Base-by-base conservation (phyloP, 2,797 vertebrate genomes). In the Limosa lapponica region DNA sequence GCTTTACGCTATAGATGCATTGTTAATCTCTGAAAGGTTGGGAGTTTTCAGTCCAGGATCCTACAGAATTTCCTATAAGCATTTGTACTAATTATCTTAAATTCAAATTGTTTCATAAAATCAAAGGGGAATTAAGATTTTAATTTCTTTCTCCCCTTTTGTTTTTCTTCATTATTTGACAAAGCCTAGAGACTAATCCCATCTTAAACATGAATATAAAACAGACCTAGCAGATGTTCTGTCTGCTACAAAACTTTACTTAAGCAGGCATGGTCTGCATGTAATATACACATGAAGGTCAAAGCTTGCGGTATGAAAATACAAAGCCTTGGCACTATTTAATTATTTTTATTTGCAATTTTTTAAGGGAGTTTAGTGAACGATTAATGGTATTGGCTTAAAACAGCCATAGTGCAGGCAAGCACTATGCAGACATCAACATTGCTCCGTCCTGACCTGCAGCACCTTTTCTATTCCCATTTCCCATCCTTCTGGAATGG, bases 131-230 rank as follows among this genome's bases (percentile, higher is more conserved):
- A 93, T 96, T 92, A 91, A 84, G 51, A 75, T 92, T 96, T 96
- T 91, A 95, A 96, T 96, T 96, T 96, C 65, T 93, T 93, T 83
- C 25, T 91, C 37, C 67, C 49, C n/a, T 90, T 96, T 97, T 92
- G 80, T 95, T 94, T 97, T 95, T 84, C 61, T 90, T 89, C 82
- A 51, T 95, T 95, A 96, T 96, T 97, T 96, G 88, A 87, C 78
- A 93, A 95, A 95, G 87, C 90, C 95, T 95, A 90, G 85, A 95
- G 84, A 91, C 59, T 96, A 97, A 97, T 97, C 95, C 85, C 78
- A 95, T 94, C 62, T 96, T 95, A 94, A 96, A 97, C 80, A 96
- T 96, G 95, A 96, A 97, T 97, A 83, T 96, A 95, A 95, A 97
- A 93, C 84, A 94, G 87, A 81, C 71, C 58, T 94, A 79, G 87